Evolutionary conservation across 2,888 invertebrate genomes (phyloP), one percentile per base, ranked within the genome.

Genomic region (Tineola bisselliella): DNA sequence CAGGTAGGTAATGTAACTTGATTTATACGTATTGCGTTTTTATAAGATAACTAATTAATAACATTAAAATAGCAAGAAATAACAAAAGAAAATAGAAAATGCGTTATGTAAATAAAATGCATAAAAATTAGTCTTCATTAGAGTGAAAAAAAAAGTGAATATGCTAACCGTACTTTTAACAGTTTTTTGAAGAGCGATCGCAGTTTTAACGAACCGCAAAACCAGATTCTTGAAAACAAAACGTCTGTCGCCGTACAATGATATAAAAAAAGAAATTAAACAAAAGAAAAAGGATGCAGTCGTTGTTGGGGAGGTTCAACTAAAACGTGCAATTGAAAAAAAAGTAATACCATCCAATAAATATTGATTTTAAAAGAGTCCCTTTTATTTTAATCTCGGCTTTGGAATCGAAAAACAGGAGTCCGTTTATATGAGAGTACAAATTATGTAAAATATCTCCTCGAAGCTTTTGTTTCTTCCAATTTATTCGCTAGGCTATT

Each of bases 361-460:
- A 86, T 86, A 84, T 84, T 81, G 81, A 81, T 82, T 77, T 84
- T 79, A 77, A 81, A 83, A 77, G 77, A 83, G 81, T 79, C 77
- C 71, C 76, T 62, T 81, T 86, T 84, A 84, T 81, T 84, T 86
- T 87, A 84, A 86, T 87, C 84, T 86, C 74, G 66, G 74, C 75
- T 72, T 73, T 75, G 81, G 77, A 80, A 86, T 86, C 84, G 79
- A 76, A 81, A 77, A 75, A 77, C 76, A 76, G 79, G 79, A 79
- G 79, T 77, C 71, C 70, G 70, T 77, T 78, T 72, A 74, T 71
- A 52, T 52, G 30, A 33, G 81, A 83, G 83, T 83, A 83, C 83
- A 84, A 84, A 84, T 84, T 84, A 84, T 84, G 86, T 82, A 83
- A 84, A 84, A 82, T 81, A 76, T 77, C 77, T 79, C 75, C 75